Conservation (phyloP, 92 coral and sea anemone species). For the Micromussa lordhowensis region DNA sequence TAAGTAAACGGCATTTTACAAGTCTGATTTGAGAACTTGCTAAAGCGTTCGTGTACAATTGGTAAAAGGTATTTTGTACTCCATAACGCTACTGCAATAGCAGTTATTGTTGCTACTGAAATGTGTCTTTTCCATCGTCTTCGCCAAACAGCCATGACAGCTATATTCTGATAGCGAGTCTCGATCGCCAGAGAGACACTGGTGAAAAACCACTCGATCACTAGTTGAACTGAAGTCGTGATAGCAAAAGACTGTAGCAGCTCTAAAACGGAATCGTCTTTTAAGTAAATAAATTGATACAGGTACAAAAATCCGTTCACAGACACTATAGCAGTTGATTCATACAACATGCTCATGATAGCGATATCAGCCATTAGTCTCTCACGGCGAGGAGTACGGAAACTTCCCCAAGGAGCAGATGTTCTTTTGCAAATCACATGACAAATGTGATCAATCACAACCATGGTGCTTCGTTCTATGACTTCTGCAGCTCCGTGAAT, state of each 20-base stretch:
- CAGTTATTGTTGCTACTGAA: neutral
- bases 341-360: slow-evolving; percentile 49
- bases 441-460: slow-evolving; percentile 3
- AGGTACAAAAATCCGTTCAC: slow-evolving; percentile 9
- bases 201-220: slow-evolving; percentile 17
- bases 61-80: neutral
- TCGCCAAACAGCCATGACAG: slow-evolving; percentile 34
- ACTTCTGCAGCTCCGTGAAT: slow-evolving; percentile 41
- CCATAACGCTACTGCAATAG: neutral
- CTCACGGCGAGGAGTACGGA: slow-evolving; percentile 55
- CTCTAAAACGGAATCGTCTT: neutral
- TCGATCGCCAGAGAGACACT: slow-evolving; percentile 10
- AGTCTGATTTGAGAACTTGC: neutral
- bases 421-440: neutral
- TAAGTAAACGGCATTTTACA: neutral
- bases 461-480: slow-evolving; percentile 38
- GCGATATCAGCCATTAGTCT: slow-evolving; percentile 50
- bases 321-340: slow-evolving; percentile 41
- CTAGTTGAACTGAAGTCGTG: neutral
- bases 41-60: neutral
- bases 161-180: slow-evolving; percentile 40
- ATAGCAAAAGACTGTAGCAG: neutral
- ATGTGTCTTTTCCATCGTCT: neutral
- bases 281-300: neutral
- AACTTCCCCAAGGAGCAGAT: slow-evolving; percentile 50